A percentile compares a stretch with the other conserved stretches of the same genome.
These are phyloP conservation scores for Venturia canescens DNA, from an alignment of 1,140 invertebrate species.

Conservation along the genomic window DNA sequence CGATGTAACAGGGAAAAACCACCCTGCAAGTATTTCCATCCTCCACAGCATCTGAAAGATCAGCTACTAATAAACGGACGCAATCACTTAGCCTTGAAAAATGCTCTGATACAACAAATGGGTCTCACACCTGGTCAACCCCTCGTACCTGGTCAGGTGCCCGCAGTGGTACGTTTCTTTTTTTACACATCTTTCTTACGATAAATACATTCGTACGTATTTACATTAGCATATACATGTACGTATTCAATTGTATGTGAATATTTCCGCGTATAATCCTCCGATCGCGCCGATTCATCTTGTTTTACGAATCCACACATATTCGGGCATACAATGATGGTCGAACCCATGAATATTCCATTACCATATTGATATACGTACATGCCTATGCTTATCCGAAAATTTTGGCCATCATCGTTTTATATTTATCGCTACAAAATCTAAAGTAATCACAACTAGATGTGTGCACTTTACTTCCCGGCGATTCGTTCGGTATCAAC, in stretches of 20 bases:
- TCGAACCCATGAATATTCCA: too few species aligned
- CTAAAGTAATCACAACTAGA: too few species aligned
- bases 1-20: constrained; percentile 99
- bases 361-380: too few species aligned
- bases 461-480: too few species aligned
- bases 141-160: constrained; percentile 92
- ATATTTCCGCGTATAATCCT: too few species aligned
- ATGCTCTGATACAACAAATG: constrained; percentile 97
- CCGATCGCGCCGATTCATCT: too few species aligned
- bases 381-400: too few species aligned
- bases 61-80: constrained; percentile 99
- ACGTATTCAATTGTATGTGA: background rate
- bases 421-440: too few species aligned
- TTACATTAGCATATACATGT: background rate
- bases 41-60: constrained; percentile 99
- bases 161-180: constrained; percentile 88
- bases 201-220: constrained; percentile 1
- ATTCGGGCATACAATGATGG: too few species aligned
- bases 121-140: constrained; percentile 91
- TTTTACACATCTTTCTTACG: background rate
- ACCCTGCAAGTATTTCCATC: constrained; percentile 99
- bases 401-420: too few species aligned
- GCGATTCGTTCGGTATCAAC: too few species aligned
- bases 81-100: constrained; percentile 98
- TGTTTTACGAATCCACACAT: too few species aligned